Base-by-base conservation (phyloP, 2,113 vertebrate genomes). In the Rhynchopsitta pachyrhyncha region DNA sequence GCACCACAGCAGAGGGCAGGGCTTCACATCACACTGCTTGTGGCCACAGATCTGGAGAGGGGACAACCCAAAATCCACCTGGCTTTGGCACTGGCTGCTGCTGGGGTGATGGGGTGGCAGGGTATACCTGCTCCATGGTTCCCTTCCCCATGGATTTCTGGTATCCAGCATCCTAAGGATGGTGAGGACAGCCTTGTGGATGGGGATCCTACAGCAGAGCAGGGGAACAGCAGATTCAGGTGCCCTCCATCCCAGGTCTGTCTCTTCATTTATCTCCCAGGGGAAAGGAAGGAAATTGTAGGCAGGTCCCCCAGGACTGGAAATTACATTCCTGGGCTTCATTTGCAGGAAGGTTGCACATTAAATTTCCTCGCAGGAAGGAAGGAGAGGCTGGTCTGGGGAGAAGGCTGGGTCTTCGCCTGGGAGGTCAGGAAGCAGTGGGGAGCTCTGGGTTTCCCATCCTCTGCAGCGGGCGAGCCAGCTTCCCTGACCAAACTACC, bases 121-220 rank as follows among this genome's bases (percentile, higher is more conserved):
- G 33, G 9, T 17, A 4, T 17, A 4, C 50, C 3, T 3, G 33
- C 39, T 35, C 53, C 1, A 0, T 3, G 7, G 12, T 35, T 19
- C 47, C 39, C 28, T 69, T 84, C 47, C 53, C 37, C 13, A 1
- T 6, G 81, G 24, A n/a, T 85, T 57, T 17, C 37, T 50, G 23
- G 23, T n/a, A 6, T 35, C 28, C 31, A 13, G 41, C 31, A 44
- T 22, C 53, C 62, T 55, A 13, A 22, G 29, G 44, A 8, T 8
- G n/a, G 25, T 10, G 35, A 47, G 23, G 5, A 19, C 31, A 33
- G 19, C n/a, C 22, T 4, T 47, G 8, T 0, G 29, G 28, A 6
- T 28, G 31, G 28, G 20, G 29, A 7, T 59, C 37, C 33, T 24
- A 29, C n/a, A 41, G n/a, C 9, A 1, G 37, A 46, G 12, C 2